Evolutionary conservation across 2,113 vertebrate genomes (phyloP).

Genomic region (Miniopterus natalensis): DNA sequence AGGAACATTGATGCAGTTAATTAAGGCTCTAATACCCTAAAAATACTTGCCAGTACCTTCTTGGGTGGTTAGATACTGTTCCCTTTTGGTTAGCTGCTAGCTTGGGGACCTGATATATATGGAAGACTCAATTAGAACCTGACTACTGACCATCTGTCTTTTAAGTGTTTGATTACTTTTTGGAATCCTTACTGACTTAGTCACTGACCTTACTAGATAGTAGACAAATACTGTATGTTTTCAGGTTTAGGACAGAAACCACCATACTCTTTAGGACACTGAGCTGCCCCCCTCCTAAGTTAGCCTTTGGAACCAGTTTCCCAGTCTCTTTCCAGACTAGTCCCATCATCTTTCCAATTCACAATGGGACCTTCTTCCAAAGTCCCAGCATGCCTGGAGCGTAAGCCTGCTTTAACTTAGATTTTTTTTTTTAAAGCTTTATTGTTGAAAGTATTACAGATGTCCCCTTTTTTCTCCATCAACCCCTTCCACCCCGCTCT

Average conservation of each 20-base stretch:
- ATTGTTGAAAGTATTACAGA: too few relatives aligned
- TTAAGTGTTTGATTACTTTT: conserved; percentile 28
- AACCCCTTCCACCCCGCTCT: too few relatives aligned
- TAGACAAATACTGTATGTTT: background rate
- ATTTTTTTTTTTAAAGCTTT: background rate
- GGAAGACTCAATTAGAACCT: background rate
- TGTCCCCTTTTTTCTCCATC: too few relatives aligned
- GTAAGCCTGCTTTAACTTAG: background rate
- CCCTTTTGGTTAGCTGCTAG: background rate
- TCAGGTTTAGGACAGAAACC: background rate
- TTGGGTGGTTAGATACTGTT: background rate
- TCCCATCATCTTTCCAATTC: background rate
- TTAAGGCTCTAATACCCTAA: background rate
- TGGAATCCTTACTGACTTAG: background rate
- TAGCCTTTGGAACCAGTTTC: conserved; percentile 12
- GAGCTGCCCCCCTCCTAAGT: background rate
- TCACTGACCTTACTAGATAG: background rate
- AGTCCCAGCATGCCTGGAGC: background rate
- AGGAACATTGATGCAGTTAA: background rate
- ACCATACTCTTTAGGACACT: background rate
- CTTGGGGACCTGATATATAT: background rate
- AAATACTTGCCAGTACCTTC: background rate
- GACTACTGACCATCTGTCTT: background rate
- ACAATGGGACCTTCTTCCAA: background rate
- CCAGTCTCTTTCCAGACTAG: background rate